These are phyloP conservation scores for Agonopterix heracliana DNA, from an alignment of 2,888 invertebrate species.

Conservation along the genomic window DNA sequence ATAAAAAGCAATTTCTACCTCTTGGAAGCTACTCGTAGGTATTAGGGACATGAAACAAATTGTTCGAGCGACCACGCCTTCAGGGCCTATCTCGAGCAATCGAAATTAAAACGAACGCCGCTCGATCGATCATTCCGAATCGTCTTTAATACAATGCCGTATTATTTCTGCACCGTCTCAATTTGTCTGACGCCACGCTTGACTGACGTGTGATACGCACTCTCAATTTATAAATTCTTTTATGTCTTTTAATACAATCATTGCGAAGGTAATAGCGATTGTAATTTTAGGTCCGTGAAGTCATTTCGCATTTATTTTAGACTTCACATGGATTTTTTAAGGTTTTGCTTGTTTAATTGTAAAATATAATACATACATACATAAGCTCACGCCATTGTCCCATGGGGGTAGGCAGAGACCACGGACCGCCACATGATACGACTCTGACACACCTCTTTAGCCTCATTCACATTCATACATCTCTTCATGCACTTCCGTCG, in stretches of 20 bases:
- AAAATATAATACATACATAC: too few species aligned
- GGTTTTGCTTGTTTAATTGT: too few species aligned
- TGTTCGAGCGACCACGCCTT: conserved; percentile 67
- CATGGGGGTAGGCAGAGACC: too few species aligned
- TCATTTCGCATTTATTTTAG: too few species aligned
- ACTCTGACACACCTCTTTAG: too few species aligned
- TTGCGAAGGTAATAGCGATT: conserved; percentile 8
- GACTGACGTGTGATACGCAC: conserved; percentile 54
- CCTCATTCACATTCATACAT: too few species aligned
- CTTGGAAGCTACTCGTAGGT: conserved; percentile 24
- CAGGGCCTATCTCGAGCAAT: conserved; percentile 59
- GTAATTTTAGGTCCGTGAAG: too few species aligned
- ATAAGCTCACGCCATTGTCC: too few species aligned
- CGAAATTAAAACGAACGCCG: conserved; percentile 73
- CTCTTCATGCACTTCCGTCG: too few species aligned
- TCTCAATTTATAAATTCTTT: conserved; percentile 40
- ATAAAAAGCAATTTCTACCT: conserved; percentile 20
- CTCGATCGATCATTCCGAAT: conserved; percentile 73
- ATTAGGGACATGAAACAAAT: conserved; percentile 71
- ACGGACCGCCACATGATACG: too few species aligned
- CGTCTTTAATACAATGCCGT: conserved; percentile 64
- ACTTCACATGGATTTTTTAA: too few species aligned
- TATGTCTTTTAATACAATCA: conserved; percentile 32
- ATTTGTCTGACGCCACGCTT: conserved; percentile 50
- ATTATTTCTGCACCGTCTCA: conserved; percentile 69